phyloP scores from a whole-genome alignment of 2,797 vertebrate genomes.

The Lates japonicus region DNA sequence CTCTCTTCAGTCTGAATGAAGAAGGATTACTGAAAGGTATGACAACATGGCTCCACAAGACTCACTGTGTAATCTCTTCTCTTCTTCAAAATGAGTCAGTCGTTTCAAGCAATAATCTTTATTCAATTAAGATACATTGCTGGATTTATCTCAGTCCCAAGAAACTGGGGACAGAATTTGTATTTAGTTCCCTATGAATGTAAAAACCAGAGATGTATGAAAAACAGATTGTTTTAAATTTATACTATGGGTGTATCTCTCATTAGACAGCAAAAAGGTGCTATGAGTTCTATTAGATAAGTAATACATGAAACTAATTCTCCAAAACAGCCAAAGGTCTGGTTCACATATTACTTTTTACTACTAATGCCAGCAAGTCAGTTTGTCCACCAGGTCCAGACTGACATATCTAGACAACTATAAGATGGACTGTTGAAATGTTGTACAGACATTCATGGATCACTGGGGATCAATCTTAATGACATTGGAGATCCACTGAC shows the following conservation, averaged over 20 bases:
- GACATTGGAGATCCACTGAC: neutral
- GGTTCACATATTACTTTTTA: neutral
- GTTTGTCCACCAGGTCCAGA: neutral
- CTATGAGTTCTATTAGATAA: neutral
- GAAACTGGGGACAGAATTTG: neutral
- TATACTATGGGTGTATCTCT: neutral
- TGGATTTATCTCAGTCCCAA: constrained; percentile 18
- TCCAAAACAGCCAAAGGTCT: no score
- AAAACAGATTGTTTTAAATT: constrained; percentile 7
- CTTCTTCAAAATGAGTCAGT: constrained; percentile 38
- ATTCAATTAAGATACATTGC: constrained; percentile 37
- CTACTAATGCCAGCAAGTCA: neutral
- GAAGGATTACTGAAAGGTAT: constrained; percentile 49
- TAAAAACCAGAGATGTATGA: neutral
- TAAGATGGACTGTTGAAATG: no score
- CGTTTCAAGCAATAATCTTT: constrained; percentile 35
- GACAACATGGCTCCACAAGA: constrained; percentile 38
- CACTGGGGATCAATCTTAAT: neutral
- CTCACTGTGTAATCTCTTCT: constrained; percentile 38
- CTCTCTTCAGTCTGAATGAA: constrained; percentile 46
- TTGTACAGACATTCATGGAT: no score
- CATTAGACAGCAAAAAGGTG: neutral
- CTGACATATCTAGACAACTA: neutral
- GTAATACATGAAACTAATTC: neutral
- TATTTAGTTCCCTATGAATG: neutral